A percentile compares a stretch with the other conserved stretches of the same genome.
Conservation (phyloP, 2,888 invertebrate genomes). For the Orchesella flavescens region DNA sequence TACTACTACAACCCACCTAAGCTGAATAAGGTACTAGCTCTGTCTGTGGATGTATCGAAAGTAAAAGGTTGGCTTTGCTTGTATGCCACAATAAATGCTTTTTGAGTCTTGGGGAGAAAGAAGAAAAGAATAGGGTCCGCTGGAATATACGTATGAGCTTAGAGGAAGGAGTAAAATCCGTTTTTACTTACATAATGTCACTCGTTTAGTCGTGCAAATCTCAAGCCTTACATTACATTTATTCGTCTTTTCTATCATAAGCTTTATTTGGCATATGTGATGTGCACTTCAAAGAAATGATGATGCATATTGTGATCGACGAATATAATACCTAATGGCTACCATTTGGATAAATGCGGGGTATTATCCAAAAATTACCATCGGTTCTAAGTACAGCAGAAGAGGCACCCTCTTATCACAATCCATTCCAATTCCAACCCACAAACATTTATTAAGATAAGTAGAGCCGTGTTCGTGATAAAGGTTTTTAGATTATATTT, state of each 20-base stretch:
- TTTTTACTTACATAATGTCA: too few species aligned
- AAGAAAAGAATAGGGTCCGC: too few species aligned
- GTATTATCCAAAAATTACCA: conserved; percentile 55
- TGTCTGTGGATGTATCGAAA: too few species aligned
- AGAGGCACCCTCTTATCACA: neutral
- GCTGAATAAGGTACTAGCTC: too few species aligned
- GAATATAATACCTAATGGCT: conserved; percentile 55
- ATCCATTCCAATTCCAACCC: neutral
- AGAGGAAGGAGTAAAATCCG: too few species aligned
- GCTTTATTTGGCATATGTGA: too few species aligned
- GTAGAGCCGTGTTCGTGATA: neutral
- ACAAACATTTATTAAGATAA: conserved; percentile 17
- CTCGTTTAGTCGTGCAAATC: too few species aligned
- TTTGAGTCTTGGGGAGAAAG: too few species aligned
- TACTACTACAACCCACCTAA: neutral
- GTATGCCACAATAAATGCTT: neutral
- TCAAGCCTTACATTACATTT: too few species aligned
- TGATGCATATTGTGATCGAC: conserved; percentile 48
- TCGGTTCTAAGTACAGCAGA: conserved; percentile 26
- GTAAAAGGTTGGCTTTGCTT: neutral
- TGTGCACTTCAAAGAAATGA: conserved; percentile 44
- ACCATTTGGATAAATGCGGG: conserved; percentile 54
- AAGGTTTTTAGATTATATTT: conserved; percentile 13
- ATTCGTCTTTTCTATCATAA: too few species aligned
- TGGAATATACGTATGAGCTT: too few species aligned